Conservation (phyloP, 2,113 vertebrate species). For the Heptranchias perlo region DNA sequence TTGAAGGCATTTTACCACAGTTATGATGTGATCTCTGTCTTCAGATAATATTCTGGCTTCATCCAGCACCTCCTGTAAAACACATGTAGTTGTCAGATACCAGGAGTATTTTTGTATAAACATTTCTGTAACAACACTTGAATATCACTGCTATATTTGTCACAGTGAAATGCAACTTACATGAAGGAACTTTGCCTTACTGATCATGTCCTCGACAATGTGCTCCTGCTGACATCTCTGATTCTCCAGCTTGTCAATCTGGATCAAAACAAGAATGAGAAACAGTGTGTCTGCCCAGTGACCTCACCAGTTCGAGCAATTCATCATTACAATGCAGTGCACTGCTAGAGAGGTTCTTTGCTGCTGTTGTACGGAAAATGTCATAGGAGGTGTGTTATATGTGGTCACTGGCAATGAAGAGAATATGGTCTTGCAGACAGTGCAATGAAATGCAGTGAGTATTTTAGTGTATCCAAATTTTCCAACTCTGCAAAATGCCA, state of each 20-base stretch:
- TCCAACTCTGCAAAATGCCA: not conserved
- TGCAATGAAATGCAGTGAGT: not conserved
- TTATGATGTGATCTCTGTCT: slow-evolving; percentile 12
- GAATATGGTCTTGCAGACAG: not conserved
- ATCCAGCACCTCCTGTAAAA: slow-evolving; percentile 2
- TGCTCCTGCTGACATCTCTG: not conserved
- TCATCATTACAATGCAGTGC: not conserved
- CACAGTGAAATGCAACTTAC: slow-evolving; percentile 7
- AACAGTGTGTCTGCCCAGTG: not conserved
- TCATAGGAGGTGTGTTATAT: not conserved
- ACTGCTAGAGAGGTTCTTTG: not conserved
- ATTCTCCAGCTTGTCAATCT: slow-evolving; percentile 11
- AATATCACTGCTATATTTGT: not conserved
- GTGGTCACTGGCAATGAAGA: not conserved
- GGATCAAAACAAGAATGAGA: not conserved
- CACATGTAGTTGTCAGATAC: not conserved
- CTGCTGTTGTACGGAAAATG: not conserved
- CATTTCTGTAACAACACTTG: not conserved
- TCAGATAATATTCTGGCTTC: slow-evolving; percentile 12
- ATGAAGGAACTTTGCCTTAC: not conserved
- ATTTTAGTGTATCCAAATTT: not conserved
- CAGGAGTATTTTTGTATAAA: not conserved
- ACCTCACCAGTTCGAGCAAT: not conserved
- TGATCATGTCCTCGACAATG: not conserved
- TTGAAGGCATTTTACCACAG: not conserved